Evolutionary conservation across 2,797 vertebrate genomes (phyloP).

Genomic region (Phoeniculus purpureus): DNA sequence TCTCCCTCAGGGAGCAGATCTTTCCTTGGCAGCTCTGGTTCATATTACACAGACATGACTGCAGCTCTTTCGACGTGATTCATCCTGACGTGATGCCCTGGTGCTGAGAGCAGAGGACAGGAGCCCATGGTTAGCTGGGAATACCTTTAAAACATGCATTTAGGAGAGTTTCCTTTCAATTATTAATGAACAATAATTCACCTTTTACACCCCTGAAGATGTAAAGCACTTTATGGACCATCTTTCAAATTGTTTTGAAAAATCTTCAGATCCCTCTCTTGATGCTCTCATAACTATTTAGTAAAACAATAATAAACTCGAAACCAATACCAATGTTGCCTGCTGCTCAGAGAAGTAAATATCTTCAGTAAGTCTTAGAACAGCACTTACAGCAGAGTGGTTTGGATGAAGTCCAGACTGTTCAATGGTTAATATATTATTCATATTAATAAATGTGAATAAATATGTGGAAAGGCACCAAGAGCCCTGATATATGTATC

Average conservation of each 20-base stretch:
- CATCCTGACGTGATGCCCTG: constrained; percentile 17
- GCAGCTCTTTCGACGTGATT: background rate
- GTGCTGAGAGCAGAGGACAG: background rate
- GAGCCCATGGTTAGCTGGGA: constrained; percentile 15
- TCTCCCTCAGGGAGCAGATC: background rate
- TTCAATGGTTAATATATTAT: constrained; percentile 80
- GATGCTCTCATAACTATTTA: constrained; percentile 34
- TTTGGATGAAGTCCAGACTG: constrained; percentile 75
- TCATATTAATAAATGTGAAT: constrained; percentile 79
- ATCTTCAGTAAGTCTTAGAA: constrained; percentile 71
- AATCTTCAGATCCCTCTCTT: constrained; percentile 29
- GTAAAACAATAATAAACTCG: constrained; percentile 49
- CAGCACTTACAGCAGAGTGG: constrained; percentile 77
- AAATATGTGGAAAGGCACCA: constrained; percentile 71
- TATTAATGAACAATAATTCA: constrained; percentile 53
- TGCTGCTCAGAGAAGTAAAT: constrained; percentile 77
- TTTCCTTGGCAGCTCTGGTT: constrained; percentile 17
- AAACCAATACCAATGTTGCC: constrained; percentile 55
- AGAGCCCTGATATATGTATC: background rate
- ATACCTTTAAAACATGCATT: constrained; percentile 35
- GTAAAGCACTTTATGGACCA: constrained; percentile 34
- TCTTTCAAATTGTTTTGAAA: constrained; percentile 25
- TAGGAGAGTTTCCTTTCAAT: constrained; percentile 21
- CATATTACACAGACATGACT: background rate
- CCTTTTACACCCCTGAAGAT: constrained; percentile 24